Percentiles rank a stretch among this genome's conserved stretches.
Evolutionary conservation across 2,797 vertebrate genomes (phyloP).

Genomic region (Tachyglossus aculeatus): DNA sequence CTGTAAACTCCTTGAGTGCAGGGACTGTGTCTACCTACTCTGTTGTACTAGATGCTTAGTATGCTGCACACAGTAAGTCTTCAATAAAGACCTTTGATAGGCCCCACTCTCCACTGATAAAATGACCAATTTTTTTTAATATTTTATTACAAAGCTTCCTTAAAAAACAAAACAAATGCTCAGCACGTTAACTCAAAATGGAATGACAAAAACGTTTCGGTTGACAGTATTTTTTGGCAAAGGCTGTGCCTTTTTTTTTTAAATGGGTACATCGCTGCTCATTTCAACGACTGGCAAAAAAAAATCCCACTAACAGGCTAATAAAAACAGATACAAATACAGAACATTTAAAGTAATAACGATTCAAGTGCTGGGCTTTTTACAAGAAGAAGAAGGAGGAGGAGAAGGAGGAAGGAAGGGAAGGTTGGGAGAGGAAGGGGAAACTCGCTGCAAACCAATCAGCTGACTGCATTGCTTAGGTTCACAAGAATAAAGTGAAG

Average conservation of each 20-base stretch:
- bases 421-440: constrained; percentile 61
- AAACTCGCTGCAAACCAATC: constrained; percentile 71
- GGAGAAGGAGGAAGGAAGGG: constrained; percentile 63
- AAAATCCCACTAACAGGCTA: constrained; percentile 97
- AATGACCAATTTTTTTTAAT: constrained; percentile 13
- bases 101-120: constrained; percentile 21
- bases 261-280: constrained; percentile 91
- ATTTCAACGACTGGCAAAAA: constrained; percentile 97
- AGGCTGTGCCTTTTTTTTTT: constrained; percentile 78
- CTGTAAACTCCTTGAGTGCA: no score
- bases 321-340: constrained; percentile 96
- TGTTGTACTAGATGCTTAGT: no score
- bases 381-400: constrained; percentile 79
- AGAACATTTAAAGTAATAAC: constrained; percentile 86
- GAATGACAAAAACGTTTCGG: constrained; percentile 75
- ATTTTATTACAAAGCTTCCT: constrained; percentile 85
- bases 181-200: constrained; percentile 83
- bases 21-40: no score
- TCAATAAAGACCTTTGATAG: no score
- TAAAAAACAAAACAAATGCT: constrained; percentile 79
- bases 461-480: constrained; percentile 67
- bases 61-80: no score
- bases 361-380: constrained; percentile 99
- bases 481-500: constrained; percentile 59
- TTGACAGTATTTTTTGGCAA: constrained; percentile 75